Evolutionary conservation across 2,888 invertebrate genomes (phyloP), one percentile per base, ranked within the genome.

Genomic region (Drosophila ustulata): DNA sequence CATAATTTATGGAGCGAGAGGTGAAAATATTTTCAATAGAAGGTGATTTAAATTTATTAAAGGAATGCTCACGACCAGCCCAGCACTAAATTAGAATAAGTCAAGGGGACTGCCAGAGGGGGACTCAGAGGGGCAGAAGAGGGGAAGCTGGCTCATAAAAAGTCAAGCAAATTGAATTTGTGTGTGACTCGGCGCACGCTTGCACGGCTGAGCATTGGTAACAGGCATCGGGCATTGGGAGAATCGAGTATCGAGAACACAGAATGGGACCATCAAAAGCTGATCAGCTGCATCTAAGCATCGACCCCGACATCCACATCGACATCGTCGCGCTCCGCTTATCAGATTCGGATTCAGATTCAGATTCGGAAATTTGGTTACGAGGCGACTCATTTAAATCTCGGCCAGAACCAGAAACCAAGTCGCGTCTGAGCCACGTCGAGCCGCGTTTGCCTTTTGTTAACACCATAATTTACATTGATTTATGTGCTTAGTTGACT

Each of bases 381-480:
- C 69, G 69, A 73, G 72, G 84, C 47, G 62, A 50, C 88, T 83
- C 85, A 83, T 89, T 89, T 87, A 89, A 87, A 87, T 81, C 80
- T 68, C 51, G 57, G 34, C 66, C 66, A 72, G 46, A 46, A 57
- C 47, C 46, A 46, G 45, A 30, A 30, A 56, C 45, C 13, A 41
- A 41, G 39, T 13, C 39, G 39, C 37, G 37, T 5, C 37, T 37
- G 37, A 4, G 4, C 37, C 34, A 13, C 11, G 37, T 37, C 76
- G 82, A 86, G 82, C 82, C 68, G 84, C 78, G 84, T 76, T 82
- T 68, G 89, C 84, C 90, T 90, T 90, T 90, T 89, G 89, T 90
- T 90, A 87, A 89, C 91, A 89, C 91, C 83, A 88, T 89, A 89
- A 89, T 89, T 89, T 89, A 89, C 91, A 89, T 90, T 89, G 89